Conservation (phyloP, 2,888 invertebrate species). For the Aleiodes leptofemur region DNA sequence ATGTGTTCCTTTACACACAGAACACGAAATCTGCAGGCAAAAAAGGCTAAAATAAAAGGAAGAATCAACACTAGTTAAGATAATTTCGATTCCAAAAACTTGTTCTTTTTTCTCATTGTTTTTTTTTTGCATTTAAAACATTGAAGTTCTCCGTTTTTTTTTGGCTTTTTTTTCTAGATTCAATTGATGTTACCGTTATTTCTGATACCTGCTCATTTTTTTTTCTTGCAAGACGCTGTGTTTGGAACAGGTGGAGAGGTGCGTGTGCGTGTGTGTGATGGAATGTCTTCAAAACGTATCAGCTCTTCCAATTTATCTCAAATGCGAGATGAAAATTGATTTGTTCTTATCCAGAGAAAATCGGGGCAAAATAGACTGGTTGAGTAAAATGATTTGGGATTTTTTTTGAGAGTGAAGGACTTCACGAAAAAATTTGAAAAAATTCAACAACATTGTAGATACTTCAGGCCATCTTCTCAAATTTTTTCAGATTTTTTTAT, state of each 20-base stretch:
- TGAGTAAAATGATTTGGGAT: no score
- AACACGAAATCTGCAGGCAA: constrained; percentile 14
- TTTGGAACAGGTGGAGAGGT: constrained; percentile 18
- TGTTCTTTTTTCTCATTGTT: not conserved
- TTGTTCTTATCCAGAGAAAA: no score
- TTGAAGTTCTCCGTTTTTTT: not conserved
- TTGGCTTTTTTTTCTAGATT: not conserved
- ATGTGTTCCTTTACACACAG: not conserved
- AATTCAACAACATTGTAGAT: no score
- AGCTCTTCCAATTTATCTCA: not conserved
- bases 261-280: constrained; percentile 28
- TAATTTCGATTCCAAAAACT: constrained; percentile 22
- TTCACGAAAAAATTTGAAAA: no score
- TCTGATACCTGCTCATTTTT: constrained; percentile 28
- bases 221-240: constrained; percentile 5
- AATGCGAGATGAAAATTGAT: no score
- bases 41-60: constrained; percentile 20
- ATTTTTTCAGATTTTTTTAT: no score
- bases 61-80: constrained; percentile 40
- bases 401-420: no score
- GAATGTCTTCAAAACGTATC: constrained; percentile 19
- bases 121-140: not conserved
- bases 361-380: no score
- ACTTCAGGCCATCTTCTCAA: no score
- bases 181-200: constrained; percentile 22